These are phyloP conservation scores for Frieseomelitta varia DNA, from an alignment of 1,140 invertebrate genomes.

Conservation along the genomic window DNA sequence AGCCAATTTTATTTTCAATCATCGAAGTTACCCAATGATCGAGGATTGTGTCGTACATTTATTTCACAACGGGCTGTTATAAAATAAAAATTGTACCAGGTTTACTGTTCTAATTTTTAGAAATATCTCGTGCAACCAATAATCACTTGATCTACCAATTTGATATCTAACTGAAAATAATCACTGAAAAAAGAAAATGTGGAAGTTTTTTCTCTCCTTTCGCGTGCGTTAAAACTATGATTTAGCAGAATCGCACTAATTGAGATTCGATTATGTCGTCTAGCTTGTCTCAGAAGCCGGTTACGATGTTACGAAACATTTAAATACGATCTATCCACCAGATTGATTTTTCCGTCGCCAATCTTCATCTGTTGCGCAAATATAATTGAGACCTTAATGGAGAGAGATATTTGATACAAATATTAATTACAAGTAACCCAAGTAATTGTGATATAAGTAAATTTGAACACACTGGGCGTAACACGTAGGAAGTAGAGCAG, in stretches of 20 bases:
- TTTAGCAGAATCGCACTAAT: neutral
- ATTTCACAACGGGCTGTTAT: neutral
- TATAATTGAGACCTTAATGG: neutral
- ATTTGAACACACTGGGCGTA: too few relatives aligned
- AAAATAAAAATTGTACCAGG: neutral
- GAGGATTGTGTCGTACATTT: neutral
- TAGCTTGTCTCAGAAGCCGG: neutral
- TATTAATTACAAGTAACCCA: too few relatives aligned
- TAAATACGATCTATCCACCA: neutral
- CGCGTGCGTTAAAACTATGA: neutral
- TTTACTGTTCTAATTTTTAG: neutral
- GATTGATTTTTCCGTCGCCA: neutral
- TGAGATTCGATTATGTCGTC: neutral
- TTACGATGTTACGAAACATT: neutral
- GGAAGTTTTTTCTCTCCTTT: neutral
- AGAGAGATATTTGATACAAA: neutral
- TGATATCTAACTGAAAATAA: neutral
- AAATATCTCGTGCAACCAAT: neutral
- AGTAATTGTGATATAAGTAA: too few relatives aligned
- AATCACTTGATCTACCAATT: neutral
- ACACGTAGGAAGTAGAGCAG: too few relatives aligned
- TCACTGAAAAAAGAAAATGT: neutral
- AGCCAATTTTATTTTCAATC: too few relatives aligned
- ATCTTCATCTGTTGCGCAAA: neutral
- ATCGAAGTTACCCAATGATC: neutral